phyloP scores from a whole-genome alignment of 2,888 invertebrate species.

The Polyommatus icarus region DNA sequence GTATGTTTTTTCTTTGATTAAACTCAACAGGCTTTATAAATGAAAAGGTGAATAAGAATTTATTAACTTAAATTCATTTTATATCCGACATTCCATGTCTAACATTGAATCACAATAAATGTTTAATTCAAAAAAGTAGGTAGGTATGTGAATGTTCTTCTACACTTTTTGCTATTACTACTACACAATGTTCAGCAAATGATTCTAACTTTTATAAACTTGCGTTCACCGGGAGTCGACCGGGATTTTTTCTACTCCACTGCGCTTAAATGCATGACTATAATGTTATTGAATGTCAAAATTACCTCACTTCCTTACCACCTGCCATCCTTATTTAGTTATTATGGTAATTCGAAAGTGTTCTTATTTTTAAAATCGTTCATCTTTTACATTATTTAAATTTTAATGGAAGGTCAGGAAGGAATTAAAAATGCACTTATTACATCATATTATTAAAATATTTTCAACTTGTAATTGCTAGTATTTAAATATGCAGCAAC shows the following conservation, averaged over 20 bases:
- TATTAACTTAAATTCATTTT: too few species aligned
- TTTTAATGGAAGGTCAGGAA: background rate
- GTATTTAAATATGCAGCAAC: background rate
- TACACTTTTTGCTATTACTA: background rate
- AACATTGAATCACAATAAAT: too few species aligned
- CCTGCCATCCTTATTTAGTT: constrained; percentile 24
- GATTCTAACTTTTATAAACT: background rate
- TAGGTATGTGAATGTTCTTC: background rate
- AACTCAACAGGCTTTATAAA: background rate
- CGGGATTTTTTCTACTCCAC: constrained; percentile 14
- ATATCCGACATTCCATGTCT: too few species aligned
- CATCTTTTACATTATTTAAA: constrained; percentile 8
- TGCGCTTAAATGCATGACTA: constrained; percentile 16
- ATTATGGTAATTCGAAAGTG: constrained; percentile 20
- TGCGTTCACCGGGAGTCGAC: background rate
- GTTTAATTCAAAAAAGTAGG: background rate
- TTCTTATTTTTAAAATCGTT: background rate
- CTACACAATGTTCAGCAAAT: background rate
- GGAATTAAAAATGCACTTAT: background rate
- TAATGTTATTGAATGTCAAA: constrained; percentile 17
- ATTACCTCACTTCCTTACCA: constrained; percentile 23
- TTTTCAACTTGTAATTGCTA: background rate
- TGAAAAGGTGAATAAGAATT: background rate
- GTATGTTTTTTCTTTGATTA: background rate
- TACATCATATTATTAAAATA: background rate